These are phyloP conservation scores for Daubentonia madagascariensis DNA, from an alignment of 2,113 vertebrate genomes.

Conservation along the genomic window DNA sequence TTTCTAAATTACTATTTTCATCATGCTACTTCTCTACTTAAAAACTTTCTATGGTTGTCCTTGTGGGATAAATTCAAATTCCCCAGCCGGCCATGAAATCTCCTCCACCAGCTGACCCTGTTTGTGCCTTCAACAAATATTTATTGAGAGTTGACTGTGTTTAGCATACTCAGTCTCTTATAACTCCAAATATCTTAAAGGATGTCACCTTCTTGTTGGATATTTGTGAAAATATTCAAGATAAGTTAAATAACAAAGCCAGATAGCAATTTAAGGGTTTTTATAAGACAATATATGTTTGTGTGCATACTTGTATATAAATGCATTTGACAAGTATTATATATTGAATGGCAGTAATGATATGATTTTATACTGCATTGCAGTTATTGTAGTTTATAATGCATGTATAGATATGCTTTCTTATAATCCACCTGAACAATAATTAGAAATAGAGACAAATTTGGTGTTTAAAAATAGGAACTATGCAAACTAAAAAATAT, in stretches of 20 bases:
- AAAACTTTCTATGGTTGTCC: not conserved
- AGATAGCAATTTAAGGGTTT: not conserved
- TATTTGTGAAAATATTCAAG: slow-evolving; percentile 18
- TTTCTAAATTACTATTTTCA: slow-evolving; percentile 57
- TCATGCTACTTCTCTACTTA: not conserved
- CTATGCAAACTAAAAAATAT: not conserved
- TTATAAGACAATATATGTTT: not conserved
- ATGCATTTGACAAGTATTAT: not conserved
- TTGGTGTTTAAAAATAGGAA: not conserved
- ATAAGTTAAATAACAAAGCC: not conserved
- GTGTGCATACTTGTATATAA: not conserved
- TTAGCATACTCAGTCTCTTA: not conserved
- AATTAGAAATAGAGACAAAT: not conserved
- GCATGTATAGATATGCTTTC: not conserved
- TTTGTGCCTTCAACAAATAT: not conserved
- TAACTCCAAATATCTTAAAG: not conserved
- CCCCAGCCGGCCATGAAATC: not conserved
- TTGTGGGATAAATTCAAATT: slow-evolving; percentile 47
- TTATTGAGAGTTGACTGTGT: slow-evolving; percentile 25
- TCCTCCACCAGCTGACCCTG: not conserved
- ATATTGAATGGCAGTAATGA: not conserved
- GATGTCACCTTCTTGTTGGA: not conserved
- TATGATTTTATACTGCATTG: not conserved
- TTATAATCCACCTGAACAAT: not conserved
- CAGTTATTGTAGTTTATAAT: not conserved